Conservation (phyloP, 2,113 vertebrate genomes). For the Delphinapterus leucas region DNA sequence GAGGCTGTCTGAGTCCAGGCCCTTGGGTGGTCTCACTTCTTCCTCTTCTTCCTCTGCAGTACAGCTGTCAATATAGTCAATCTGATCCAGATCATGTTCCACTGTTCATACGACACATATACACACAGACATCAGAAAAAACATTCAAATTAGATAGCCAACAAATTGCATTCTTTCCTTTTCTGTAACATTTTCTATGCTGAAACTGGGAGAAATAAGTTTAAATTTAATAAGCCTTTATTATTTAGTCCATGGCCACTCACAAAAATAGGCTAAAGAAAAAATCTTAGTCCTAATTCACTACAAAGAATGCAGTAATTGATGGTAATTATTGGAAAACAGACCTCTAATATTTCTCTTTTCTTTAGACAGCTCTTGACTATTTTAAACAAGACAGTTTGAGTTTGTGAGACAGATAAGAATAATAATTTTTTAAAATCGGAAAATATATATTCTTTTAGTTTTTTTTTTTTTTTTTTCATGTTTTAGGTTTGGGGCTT, state of each 20-base stretch:
- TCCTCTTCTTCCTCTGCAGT: slow-evolving; percentile 89
- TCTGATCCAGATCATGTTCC: slow-evolving; percentile 91
- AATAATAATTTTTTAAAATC: background rate
- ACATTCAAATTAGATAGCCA: slow-evolving; percentile 61
- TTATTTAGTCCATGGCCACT: background rate
- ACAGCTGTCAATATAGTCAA: slow-evolving; percentile 93
- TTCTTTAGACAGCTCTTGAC: background rate
- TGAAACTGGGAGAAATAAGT: background rate
- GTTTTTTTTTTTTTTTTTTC: background rate
- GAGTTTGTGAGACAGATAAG: background rate
- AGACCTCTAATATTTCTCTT: background rate
- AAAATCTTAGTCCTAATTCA: slow-evolving; percentile 33
- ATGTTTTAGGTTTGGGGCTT: background rate
- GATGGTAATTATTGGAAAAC: background rate
- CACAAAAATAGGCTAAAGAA: background rate
- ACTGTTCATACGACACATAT: slow-evolving; percentile 69
- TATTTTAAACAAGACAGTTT: slow-evolving; percentile 16
- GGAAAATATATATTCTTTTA: background rate
- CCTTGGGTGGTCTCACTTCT: slow-evolving; percentile 81
- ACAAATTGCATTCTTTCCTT: background rate
- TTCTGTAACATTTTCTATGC: background rate
- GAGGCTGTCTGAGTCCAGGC: slow-evolving; percentile 85
- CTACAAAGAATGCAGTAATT: background rate
- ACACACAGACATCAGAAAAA: background rate
- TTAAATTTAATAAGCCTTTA: background rate